Conservation (phyloP, 2,113 vertebrate species). For the Mesitornis unicolor region DNA sequence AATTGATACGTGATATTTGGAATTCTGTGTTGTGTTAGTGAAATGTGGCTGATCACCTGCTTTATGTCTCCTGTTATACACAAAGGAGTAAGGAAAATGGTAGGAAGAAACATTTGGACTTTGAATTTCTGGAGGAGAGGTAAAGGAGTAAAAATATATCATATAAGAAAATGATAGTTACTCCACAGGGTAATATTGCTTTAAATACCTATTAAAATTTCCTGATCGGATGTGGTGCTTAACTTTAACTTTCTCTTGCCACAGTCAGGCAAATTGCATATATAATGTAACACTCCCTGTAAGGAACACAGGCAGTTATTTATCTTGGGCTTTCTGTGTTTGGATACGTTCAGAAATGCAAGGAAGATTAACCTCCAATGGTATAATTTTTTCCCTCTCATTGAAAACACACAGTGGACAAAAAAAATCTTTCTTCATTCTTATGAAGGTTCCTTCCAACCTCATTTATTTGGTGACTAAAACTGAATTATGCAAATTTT, state of each 20-base stretch:
- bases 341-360: neutral
- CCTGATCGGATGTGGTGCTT: neutral
- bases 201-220: neutral
- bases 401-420: neutral
- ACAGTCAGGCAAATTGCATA: neutral
- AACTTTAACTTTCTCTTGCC: neutral
- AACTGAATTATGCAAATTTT: neutral
- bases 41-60: neutral
- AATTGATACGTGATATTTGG: neutral
- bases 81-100: neutral
- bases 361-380: neutral
- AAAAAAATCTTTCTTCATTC: neutral
- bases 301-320: neutral
- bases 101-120: neutral
- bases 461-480: neutral
- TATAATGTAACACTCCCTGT: fast-evolving
- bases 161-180: neutral
- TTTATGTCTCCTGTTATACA: neutral
- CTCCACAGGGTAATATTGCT: neutral
- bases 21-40: neutral
- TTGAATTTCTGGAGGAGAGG: neutral
- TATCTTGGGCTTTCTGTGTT: neutral
- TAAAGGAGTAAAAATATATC: neutral
- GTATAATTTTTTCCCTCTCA: neutral
- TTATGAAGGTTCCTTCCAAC: neutral